Conservation (phyloP, 2,797 vertebrate genomes). For the Ptychadena robeensis region DNA sequence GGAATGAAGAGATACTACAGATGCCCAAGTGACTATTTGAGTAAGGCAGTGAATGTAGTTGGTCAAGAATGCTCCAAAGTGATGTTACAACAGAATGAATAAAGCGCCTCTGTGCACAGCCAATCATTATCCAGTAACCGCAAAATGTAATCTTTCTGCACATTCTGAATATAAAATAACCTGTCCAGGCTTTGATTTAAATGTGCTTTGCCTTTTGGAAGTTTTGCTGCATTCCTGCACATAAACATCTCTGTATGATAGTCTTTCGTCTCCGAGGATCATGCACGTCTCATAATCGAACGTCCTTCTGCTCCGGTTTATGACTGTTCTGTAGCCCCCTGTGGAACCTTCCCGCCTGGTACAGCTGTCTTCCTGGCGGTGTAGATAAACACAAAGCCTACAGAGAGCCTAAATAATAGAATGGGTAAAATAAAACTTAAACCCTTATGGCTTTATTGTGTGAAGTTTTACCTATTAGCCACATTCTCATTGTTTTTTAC, state of each 20-base stretch:
- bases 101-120: no score
- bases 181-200: not conserved
- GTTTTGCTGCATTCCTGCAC: not conserved
- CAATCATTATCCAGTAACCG: no score
- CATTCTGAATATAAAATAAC: not conserved
- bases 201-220: not conserved
- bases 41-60: no score
- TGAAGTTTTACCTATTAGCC: not conserved
- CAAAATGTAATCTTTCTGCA: no score
- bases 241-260: not conserved
- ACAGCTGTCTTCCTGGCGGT: not conserved
- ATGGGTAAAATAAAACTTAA: not conserved
- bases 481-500: not conserved
- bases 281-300: not conserved
- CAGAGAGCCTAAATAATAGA: not conserved
- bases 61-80: no score
- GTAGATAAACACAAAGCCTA: conserved; percentile 12
- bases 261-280: not conserved
- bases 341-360: not conserved
- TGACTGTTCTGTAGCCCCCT: not conserved
- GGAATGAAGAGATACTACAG: no score
- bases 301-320: not conserved
- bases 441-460: not conserved
- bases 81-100: no score
- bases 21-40: no score